Percentiles rank a stretch among this genome's conserved stretches.
Evolutionary conservation across 2,797 vertebrate species (phyloP).

Genomic region (Eremophila alpestris): DNA sequence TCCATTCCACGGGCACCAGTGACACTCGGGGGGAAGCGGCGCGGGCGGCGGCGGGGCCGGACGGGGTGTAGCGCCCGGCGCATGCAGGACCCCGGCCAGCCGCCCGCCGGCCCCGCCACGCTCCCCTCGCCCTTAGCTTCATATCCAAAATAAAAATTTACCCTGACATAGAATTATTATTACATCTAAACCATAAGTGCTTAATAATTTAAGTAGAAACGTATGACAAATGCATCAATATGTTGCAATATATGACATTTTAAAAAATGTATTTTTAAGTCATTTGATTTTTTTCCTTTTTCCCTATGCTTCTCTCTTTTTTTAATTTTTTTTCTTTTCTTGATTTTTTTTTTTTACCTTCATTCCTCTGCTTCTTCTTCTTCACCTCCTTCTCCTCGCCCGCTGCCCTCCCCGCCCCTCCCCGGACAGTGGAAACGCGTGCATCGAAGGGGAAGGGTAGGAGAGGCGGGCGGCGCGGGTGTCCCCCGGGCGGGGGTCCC

Average conservation of each 20-base stretch:
- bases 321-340: neutral
- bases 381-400: neutral
- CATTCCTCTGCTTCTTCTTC: no score
- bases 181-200: slow-evolving; percentile 90
- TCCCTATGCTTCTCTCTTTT: no score
- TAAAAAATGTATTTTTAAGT: slow-evolving; percentile 81
- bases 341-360: neutral
- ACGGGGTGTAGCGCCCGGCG: slow-evolving; percentile 67
- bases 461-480: neutral
- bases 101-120: slow-evolving; percentile 76
- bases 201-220: slow-evolving; percentile 94
- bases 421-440: slow-evolving; percentile 85
- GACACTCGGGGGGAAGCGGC: slow-evolving; percentile 91
- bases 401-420: neutral
- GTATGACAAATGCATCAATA: slow-evolving; percentile 93
- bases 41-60: neutral
- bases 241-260: slow-evolving; percentile 91
- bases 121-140: slow-evolving; percentile 75
- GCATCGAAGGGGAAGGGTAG: slow-evolving; percentile 71
- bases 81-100: slow-evolving; percentile 85
- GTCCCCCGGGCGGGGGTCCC: neutral
- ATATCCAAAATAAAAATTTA: slow-evolving; percentile 97
- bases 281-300: neutral
- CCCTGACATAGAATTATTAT: slow-evolving; percentile 89
- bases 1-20: slow-evolving; percentile 93